Conservation (phyloP, 2,888 invertebrate genomes). For the Steinernema hermaphroditum region DNA sequence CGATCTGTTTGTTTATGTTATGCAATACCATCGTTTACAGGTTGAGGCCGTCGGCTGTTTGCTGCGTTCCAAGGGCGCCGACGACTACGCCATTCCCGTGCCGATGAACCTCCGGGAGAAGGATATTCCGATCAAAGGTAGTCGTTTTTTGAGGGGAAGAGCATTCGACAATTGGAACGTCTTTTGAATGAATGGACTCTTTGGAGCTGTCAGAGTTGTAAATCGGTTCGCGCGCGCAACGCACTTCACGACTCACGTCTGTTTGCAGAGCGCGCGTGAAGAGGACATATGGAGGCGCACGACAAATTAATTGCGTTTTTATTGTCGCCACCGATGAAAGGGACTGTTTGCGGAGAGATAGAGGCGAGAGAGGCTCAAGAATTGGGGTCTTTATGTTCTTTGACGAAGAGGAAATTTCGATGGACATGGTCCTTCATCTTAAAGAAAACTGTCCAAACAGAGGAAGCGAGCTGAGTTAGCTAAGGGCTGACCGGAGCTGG, state of each 20-base stretch:
- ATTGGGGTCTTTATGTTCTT: neutral
- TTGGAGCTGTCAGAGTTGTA: slow-evolving; percentile 4
- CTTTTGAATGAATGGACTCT: neutral
- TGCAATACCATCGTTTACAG: no score
- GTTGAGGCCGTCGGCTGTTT: slow-evolving; percentile 85
- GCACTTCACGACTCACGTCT: slow-evolving; percentile 5
- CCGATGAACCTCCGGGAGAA: slow-evolving; percentile 37
- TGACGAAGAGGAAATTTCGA: neutral
- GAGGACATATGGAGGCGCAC: neutral
- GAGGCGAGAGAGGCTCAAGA: neutral
- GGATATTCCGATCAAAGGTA: slow-evolving; percentile 40
- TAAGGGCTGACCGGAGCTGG: no score
- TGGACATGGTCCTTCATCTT: neutral
- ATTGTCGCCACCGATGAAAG: neutral
- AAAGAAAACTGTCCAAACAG: neutral
- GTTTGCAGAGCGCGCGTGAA: slow-evolving; percentile 1
- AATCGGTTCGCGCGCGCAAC: neutral
- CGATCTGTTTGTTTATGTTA: neutral
- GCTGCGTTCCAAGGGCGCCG: slow-evolving; percentile 94
- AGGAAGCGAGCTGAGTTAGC: neutral
- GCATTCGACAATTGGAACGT: neutral
- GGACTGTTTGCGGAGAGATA: no score
- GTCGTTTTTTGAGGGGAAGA: slow-evolving; percentile 22
- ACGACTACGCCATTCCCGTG: slow-evolving; percentile 74
- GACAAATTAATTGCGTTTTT: neutral